Evolutionary conservation across 1,140 invertebrate genomes (phyloP).

Genomic region (Euura saliciscinereae): DNA sequence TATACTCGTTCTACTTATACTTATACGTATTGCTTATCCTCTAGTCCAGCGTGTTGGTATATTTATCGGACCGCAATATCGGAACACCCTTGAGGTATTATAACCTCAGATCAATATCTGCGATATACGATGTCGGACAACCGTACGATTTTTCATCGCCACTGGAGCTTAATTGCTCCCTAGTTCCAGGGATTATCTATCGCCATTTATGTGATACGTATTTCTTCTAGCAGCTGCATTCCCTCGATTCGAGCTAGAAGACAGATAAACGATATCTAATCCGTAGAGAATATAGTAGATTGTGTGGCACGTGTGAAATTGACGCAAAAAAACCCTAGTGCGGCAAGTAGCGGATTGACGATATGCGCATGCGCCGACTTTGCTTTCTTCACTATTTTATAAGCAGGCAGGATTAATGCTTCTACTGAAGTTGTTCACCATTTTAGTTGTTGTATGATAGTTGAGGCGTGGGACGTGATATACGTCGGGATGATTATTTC

Average conservation of each 20-base stretch:
- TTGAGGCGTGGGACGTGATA: no score
- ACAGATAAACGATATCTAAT: no score
- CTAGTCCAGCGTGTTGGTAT: neutral
- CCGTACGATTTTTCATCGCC: neutral
- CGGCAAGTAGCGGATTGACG: no score
- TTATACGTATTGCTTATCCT: no score
- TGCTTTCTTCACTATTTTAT: no score
- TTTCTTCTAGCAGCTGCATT: neutral
- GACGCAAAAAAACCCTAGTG: no score
- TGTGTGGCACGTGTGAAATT: no score
- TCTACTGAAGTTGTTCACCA: neutral
- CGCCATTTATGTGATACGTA: neutral
- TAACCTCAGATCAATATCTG: neutral
- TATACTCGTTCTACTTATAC: no score
- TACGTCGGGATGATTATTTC: neutral
- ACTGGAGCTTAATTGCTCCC: neutral
- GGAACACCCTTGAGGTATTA: neutral
- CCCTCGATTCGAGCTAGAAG: no score
- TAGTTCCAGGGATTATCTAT: neutral
- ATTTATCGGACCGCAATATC: constrained; percentile 3
- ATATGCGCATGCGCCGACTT: no score
- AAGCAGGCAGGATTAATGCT: neutral
- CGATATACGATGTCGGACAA: neutral
- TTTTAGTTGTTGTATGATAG: no score
- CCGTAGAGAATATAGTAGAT: no score